Evolutionary conservation across 2,113 vertebrate genomes (phyloP).

Genomic region (Coturnix japonica): DNA sequence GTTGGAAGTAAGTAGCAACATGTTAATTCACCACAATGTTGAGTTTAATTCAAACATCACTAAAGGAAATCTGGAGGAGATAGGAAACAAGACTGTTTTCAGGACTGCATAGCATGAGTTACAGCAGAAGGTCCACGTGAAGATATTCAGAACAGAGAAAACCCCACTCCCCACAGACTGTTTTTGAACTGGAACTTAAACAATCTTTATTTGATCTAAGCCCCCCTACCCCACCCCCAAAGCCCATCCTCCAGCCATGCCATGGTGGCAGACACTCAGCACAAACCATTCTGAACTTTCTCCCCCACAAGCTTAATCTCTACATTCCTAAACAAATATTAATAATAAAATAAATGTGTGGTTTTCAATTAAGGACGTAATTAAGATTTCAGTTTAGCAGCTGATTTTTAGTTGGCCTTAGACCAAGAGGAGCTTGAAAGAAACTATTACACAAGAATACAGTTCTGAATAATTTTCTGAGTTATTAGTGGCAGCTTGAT

Average conservation of each 20-base stretch:
- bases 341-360: constrained; percentile 20
- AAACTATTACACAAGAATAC: background rate
- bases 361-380: background rate
- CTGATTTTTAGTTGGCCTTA: constrained; percentile 31
- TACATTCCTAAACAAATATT: background rate
- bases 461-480: constrained; percentile 16
- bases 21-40: background rate
- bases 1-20: constrained; percentile 9
- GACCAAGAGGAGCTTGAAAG: constrained; percentile 43
- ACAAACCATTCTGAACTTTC: constrained; percentile 11
- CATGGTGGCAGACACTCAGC: background rate
- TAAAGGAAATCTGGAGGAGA: background rate
- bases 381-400: constrained; percentile 45
- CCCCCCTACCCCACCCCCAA: background rate
- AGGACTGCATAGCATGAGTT: background rate
- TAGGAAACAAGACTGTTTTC: background rate
- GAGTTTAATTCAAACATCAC: background rate
- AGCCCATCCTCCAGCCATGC: background rate
- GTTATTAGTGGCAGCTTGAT: constrained; percentile 17
- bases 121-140: background rate
- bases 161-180: background rate
- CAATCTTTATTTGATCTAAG: background rate
- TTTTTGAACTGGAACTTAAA: background rate
- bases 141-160: background rate
- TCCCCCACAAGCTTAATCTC: background rate